Evolutionary conservation across 2,797 vertebrate genomes (phyloP).

Genomic region (Kryptopterus vitreolus): DNA sequence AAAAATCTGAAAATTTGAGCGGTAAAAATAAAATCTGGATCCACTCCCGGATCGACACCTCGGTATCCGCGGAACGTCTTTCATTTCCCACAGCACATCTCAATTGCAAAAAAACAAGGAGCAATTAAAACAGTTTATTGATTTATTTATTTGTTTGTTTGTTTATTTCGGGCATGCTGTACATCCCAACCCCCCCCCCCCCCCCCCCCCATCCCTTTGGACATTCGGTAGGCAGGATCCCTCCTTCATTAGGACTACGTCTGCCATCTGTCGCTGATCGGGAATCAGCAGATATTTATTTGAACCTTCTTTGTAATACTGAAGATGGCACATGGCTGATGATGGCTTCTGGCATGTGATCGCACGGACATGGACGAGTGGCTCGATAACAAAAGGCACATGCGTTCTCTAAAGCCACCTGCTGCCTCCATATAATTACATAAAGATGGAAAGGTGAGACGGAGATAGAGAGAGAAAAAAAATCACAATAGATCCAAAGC

Average conservation of each 20-base stretch:
- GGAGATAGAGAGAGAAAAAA: not conserved
- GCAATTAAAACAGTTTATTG: not conserved
- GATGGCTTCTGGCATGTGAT: conserved; percentile 15
- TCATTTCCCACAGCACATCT: not conserved
- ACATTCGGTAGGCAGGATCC: not conserved
- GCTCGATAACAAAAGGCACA: conserved; percentile 12
- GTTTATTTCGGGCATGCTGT: too few relatives aligned
- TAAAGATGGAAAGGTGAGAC: conserved; percentile 23
- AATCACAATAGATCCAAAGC: conserved; percentile 1
- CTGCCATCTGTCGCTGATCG: conserved; percentile 5
- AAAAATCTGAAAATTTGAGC: too few relatives aligned
- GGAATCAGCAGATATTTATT: conserved; percentile 14
- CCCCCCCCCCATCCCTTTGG: too few relatives aligned
- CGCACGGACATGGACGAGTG: conserved; percentile 14
- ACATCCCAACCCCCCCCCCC: too few relatives aligned
- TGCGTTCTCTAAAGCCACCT: conserved; percentile 14
- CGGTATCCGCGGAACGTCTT: not conserved
- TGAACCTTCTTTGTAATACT: conserved; percentile 17
- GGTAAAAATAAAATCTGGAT: too few relatives aligned
- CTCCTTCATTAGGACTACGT: conserved; percentile 6
- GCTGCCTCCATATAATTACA: conserved; percentile 23
- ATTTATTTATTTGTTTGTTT: too few relatives aligned
- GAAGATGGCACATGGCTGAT: not conserved
- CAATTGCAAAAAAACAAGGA: not conserved
- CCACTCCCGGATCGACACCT: not conserved